Evolutionary conservation across 1,140 invertebrate genomes (phyloP), one percentile per base, ranked within the genome.

Genomic region (Leguminivora glycinivorella): DNA sequence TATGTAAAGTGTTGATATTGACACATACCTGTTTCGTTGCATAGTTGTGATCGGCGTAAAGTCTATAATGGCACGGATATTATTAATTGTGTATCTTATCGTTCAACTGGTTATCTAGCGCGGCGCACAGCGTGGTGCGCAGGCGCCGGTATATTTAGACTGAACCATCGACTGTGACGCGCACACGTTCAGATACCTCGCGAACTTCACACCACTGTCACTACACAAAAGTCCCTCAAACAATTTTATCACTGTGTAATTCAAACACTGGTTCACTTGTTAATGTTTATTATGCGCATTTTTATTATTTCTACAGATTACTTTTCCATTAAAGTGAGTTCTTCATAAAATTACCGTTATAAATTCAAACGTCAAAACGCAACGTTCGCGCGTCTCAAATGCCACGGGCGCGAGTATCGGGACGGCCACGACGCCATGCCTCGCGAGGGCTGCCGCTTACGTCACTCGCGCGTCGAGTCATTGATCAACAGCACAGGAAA

Each of bases 101-200:
- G 83, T 87, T 80, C 75, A 81, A 67, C 40, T 75, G 43, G 73
- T 78, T 79, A 79, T 79, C 76, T 82, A 68, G 70, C 69, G 76
- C 73, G 69, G 71, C 73, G 71, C 73, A 76, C 63, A 56, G 72
- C 75, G 73, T 72, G 80, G 73, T 75, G 78, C 88, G 82, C 83
- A 72, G 60, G 75, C 84, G 84, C 81, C 83, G 82, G 85, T 90
- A 89, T 88, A 89, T 90, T 90, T 91, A 89, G 89, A 91, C 84
- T 88, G 89, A 84, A 84, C 79, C 82, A 78, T 77, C 71, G 78
- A 79, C 77, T 84, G 83, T 78, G 81, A 85, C 84, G 76, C 82
- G 74, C 76, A 74, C 77, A 66, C 82, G 81, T 84, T 82, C 76
- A 74, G 81, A 88, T 84, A 81, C 77, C 31, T 52, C 71, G n/a